These are phyloP conservation scores for Stegastes partitus DNA, from an alignment of 2,113 vertebrate genomes.

Conservation along the genomic window DNA sequence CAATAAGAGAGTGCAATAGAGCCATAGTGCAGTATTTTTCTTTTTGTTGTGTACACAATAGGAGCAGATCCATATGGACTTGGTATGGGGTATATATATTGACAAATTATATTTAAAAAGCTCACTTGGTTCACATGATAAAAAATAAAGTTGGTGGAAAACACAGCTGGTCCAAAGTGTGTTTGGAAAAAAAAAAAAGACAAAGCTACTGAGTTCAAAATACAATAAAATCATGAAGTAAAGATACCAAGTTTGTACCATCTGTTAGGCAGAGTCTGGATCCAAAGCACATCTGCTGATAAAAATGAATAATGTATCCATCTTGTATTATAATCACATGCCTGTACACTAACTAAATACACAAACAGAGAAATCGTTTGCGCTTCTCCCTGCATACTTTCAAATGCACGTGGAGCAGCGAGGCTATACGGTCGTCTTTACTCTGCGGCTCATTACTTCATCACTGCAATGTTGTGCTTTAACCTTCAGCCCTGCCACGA, in stretches of 20 bases:
- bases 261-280: conserved; percentile 7
- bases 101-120: no score
- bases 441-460: conserved; percentile 65
- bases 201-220: conserved; percentile 4
- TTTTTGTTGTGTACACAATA: background rate
- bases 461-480: conserved; percentile 51
- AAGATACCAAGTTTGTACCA: conserved; percentile 5
- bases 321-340: background rate
- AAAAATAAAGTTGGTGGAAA: no score
- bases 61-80: background rate
- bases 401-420: background rate
- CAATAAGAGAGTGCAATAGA: no score
- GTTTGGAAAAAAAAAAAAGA: no score
- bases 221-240: background rate
- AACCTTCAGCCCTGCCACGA: conserved; percentile 57
- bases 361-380: background rate
- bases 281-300: conserved; percentile 11
- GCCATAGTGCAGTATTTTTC: no score
- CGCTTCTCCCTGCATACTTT: background rate
- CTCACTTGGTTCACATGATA: no score
- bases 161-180: no score
- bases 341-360: background rate
- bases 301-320: conserved; percentile 26
- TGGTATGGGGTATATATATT: background rate
- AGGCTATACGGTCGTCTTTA: conserved; percentile 23